Base-by-base conservation (phyloP, 2,797 vertebrate species). In the Anomalospiza imberbis region DNA sequence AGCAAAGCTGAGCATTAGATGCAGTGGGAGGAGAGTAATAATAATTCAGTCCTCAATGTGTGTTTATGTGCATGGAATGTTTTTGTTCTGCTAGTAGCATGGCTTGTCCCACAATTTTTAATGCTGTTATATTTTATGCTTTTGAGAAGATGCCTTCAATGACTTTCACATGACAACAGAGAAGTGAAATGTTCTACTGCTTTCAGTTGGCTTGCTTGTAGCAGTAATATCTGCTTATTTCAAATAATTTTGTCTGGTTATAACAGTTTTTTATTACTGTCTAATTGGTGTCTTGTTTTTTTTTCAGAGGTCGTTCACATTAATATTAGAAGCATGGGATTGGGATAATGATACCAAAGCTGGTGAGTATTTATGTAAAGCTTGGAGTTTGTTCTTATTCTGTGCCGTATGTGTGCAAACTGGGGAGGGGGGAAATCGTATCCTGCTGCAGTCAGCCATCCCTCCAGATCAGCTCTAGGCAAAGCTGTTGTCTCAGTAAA, bases 261-360 rank as follows among this genome's bases (percentile, higher is more conserved):
- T 71, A 82, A 17, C 21, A 57, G 24, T 22, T 82, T 85, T 70
- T 73, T 87, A 22, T 89, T 85, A 24, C 12, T 82, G 20, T 92
- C 62, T 96, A 85, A 96, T 36, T 88, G 51, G 26, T 70, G 44
- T 95, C 44, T 85, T 94, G 22, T 79, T 93, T 96, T 96, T 96
- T 71, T 98, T 88, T 94, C 98, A 99, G 99, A 98, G 98, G 88
- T 98, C 98, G 0, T 99, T 98, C 97, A 99, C 99, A 1, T 98
- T 99, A 97, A 98, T 99, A 45, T 97, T 99, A 96, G 99, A 99
- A 95, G 98, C 98, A 34, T 99, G 99, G 99, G 99, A 99, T 97
- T 98, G 98, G 98, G 99, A 99, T 98, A 99, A 99, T 54, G 97
- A 97, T 83, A 99, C 99, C 25, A 98, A 97, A 82, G 96, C 97